A percentile compares a stretch with the other conserved stretches of the same genome.
Conservation (phyloP, 2,888 invertebrate species). For the Parascotia fuliginaria region DNA sequence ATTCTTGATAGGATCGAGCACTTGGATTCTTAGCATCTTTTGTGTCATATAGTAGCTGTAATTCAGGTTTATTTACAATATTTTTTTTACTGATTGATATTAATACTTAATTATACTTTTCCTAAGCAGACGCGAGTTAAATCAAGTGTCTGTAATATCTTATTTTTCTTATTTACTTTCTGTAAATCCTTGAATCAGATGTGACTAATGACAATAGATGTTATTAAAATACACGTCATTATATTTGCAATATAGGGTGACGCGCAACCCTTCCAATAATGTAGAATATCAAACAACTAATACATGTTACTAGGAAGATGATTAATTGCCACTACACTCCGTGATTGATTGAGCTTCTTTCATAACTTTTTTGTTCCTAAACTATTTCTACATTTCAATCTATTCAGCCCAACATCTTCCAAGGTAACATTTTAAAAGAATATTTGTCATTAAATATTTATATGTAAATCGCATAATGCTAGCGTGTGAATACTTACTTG, state of each 20-base stretch:
- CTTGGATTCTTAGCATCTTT: too few species aligned
- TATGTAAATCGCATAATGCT: slow-evolving; percentile 54
- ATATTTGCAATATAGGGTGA: slow-evolving; percentile 39
- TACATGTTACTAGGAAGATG: slow-evolving; percentile 62
- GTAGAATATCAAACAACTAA: slow-evolving; percentile 55
- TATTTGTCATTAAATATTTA: slow-evolving; percentile 71
- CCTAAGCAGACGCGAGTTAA: too few species aligned
- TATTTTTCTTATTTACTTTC: background rate
- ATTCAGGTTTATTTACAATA: too few species aligned
- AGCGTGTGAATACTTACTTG: slow-evolving; percentile 64
- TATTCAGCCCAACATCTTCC: slow-evolving; percentile 61
- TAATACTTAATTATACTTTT: too few species aligned
- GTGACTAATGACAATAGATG: slow-evolving; percentile 52
- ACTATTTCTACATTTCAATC: slow-evolving; percentile 53
- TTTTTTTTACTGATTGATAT: too few species aligned
- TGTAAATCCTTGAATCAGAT: slow-evolving; percentile 24
- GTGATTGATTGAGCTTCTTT: slow-evolving; percentile 76
- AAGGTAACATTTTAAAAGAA: slow-evolving; percentile 69
- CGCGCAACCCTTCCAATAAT: slow-evolving; percentile 58
- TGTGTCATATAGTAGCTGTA: too few species aligned
- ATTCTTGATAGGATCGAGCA: too few species aligned
- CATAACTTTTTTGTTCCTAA: slow-evolving; percentile 46
- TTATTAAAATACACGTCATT: slow-evolving; percentile 40
- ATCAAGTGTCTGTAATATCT: background rate
- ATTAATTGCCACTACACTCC: slow-evolving; percentile 72